Evolutionary conservation across 2,888 invertebrate genomes (phyloP), one percentile per base, ranked within the genome.

Genomic region (Phengaris alcon): DNA sequence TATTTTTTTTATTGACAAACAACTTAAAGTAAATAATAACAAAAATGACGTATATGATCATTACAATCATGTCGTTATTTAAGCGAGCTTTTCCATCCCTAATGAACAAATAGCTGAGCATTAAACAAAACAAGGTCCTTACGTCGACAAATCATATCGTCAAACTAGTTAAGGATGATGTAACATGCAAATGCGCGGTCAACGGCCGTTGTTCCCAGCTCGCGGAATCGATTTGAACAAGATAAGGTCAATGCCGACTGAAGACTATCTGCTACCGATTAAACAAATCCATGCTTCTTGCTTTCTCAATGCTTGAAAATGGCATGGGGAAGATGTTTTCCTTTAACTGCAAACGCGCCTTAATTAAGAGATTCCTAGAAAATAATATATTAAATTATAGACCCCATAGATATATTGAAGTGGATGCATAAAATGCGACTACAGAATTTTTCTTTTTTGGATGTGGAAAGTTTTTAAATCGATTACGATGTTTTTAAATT

Each of bases 241-340:
- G 87, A 87, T 89, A 88, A 89, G 91, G 90, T 91, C 91, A 92
- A 90, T 91, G 90, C 87, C 89, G 89, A 90, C 88, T 86, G 86
- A 85, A 84, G 85, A 88, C 88, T 88, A 89, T 88, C 86, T 85
- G 90, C 90, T 89, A 89, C 90, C 85, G 90, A 89, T 87, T 84
- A 57, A n/a, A 46, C 64, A 57, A 59, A 70, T 75, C 57, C 22
- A 22, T 22, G 22, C 22, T 22, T 22, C 1, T 22, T 22, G 22
- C 22, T 22, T 22, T 22, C 22, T 35, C 35, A 3, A 35, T 35
- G 35, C 35, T 35, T 35, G 35, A 35, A 35, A 35, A 35, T 35
- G 35, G 4, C 35, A 4, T 35, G 35, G 35, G 35, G 35, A 35
- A 35, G 4, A 35, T 35, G 35, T 2, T 35, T 35, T 35, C 35